Evolutionary conservation across 2,113 vertebrate genomes (phyloP), one percentile per base, ranked within the genome.

Genomic region (Catagonus wagneri): DNA sequence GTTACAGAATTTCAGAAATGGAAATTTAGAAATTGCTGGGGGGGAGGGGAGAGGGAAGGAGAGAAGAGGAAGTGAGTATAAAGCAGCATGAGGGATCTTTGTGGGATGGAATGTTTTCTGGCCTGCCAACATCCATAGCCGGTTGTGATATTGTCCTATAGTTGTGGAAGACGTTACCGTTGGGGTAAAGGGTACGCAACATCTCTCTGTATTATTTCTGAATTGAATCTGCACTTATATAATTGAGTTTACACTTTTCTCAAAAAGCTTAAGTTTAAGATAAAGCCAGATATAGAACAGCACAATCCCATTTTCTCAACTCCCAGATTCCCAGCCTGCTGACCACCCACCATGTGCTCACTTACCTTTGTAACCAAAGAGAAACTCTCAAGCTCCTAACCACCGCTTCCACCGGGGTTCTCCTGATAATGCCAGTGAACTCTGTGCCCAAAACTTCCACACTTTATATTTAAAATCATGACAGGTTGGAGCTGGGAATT

Each of bases 281-380:
- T 68, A 90, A 58, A 32, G n/a, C 17, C 22, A 71, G 44, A 19
- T 23, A 29, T 1, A n/a, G n/a, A 50, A 74, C 0, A 54, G 34
- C 44, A 19, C 11, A 71, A 3, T 22, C 63, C 50, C 52, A 34
- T 3, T 60, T 58, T 84, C 78, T 32, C 11, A 44, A 65, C 56
- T 65, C 44, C 36, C 19, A 65, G 6, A n/a, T 65, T 56, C 29
- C 34, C 72, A 50, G 7, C 9, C 17, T 4, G 29, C 34, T 5
- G 36, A 27, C 8, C 12, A 65, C 6, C 39, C 23, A 3, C 11
- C 25, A 16, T 0, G 0, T 12, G 75, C 15, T n/a, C 8, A 1
- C 19, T 36, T 44, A 14, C 12, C 1, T 22, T 5, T 63, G 65
- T 66, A n/a, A 44, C 34, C 11, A 20, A 29, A 3, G 39, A 72